Conservation (phyloP, 2,797 vertebrate species). For the Xyrichtys novacula region DNA sequence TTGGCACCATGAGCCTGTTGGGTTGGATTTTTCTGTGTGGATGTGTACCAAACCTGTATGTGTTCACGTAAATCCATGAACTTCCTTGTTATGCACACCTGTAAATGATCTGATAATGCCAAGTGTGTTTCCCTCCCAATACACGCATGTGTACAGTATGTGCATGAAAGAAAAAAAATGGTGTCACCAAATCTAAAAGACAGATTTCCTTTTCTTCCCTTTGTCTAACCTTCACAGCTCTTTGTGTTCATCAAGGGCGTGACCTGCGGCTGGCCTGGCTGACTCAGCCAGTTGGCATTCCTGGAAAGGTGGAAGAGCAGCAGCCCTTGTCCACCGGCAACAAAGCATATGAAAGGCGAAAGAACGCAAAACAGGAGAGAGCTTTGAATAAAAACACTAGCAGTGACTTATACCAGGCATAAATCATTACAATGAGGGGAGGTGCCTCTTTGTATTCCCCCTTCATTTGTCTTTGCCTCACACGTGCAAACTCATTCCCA, state of each 20-base stretch:
- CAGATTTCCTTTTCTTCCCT: conserved; percentile 21
- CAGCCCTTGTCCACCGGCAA: conserved; percentile 46
- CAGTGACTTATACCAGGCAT: conserved; percentile 36
- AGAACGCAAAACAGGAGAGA: background rate
- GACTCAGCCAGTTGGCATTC: conserved; percentile 72
- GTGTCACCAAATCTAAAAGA: conserved; percentile 35
- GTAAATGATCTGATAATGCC: conserved; percentile 4
- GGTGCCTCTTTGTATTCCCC: conserved; percentile 1
- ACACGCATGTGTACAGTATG: background rate
- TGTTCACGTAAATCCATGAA: conserved; percentile 25
- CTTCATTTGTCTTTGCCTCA: conserved; percentile 1
- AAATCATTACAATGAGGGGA: conserved; percentile 38
- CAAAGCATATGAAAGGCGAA: conserved; percentile 44
- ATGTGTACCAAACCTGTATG: background rate
- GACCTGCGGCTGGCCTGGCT: conserved; percentile 52
- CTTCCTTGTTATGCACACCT: conserved; percentile 41
- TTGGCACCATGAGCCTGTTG: conserved; percentile 2
- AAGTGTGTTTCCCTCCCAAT: conserved; percentile 20
- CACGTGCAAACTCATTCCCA: background rate
- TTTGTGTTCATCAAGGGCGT: conserved; percentile 61
- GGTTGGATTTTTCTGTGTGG: conserved; percentile 4
- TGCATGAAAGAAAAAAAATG: background rate
- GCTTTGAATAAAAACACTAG: conserved; percentile 49
- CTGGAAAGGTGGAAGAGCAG: conserved; percentile 39
- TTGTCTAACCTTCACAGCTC: conserved; percentile 38